Conservation (phyloP, 2,113 vertebrate genomes). For the Ochotona princeps region DNA sequence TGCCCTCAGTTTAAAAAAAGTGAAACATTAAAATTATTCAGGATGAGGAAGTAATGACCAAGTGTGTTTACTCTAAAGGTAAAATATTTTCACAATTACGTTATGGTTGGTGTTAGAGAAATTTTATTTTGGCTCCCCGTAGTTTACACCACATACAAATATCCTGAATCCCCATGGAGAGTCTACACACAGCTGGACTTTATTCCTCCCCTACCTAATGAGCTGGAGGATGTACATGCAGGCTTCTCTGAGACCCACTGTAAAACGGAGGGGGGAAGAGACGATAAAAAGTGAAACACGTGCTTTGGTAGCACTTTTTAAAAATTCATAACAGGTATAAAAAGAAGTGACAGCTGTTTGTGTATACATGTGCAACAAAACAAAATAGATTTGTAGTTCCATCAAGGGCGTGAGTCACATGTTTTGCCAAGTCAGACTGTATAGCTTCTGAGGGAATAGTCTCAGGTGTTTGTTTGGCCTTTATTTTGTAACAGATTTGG, state of each 20-base stretch:
- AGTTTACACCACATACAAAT: slow-evolving; percentile 77
- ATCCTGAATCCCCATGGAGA: slow-evolving; percentile 80
- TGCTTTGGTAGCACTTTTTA: slow-evolving; percentile 81
- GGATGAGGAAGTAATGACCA: slow-evolving; percentile 5
- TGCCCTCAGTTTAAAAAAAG: not conserved
- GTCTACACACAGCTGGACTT: fast-evolving
- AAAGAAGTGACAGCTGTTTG: slow-evolving; percentile 77
- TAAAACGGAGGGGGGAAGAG: slow-evolving; percentile 63
- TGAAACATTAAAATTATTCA: slow-evolving; percentile 5
- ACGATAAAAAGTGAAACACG: slow-evolving; percentile 82
- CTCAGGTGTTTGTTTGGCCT: slow-evolving; percentile 68
- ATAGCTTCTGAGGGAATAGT: slow-evolving; percentile 47
- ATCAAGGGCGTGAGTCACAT: slow-evolving; percentile 67
- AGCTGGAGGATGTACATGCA: slow-evolving; percentile 73
- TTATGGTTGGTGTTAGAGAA: slow-evolving; percentile 64
- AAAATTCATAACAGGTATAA: slow-evolving; percentile 79
- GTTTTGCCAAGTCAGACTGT: slow-evolving; percentile 49
- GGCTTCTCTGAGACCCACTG: slow-evolving; percentile 79
- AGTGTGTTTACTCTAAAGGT: slow-evolving; percentile 10
- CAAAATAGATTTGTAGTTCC: slow-evolving; percentile 60
- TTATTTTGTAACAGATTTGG: slow-evolving; percentile 73
- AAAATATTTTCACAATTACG: slow-evolving; percentile 66
- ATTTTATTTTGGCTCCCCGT: slow-evolving; percentile 54
- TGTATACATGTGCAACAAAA: slow-evolving; percentile 67
- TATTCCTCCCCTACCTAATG: slow-evolving; percentile 80